Percentiles rank a stretch among this genome's conserved stretches.
Conservation (phyloP, 2,113 vertebrate species). For the Narcine bancroftii region DNA sequence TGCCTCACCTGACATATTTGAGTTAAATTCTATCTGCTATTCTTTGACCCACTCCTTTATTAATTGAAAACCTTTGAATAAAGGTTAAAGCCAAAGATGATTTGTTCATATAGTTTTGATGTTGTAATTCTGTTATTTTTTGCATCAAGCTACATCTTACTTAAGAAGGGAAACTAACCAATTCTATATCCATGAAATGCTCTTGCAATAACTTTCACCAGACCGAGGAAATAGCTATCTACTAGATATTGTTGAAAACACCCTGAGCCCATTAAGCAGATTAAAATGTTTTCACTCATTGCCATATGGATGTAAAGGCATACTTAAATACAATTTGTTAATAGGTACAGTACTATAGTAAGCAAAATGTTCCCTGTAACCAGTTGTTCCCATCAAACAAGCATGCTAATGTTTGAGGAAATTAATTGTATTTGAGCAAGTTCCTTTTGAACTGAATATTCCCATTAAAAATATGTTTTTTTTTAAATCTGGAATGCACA, state of each 20-base stretch:
- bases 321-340: not conserved
- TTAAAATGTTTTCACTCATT: not conserved
- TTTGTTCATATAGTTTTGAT: not conserved
- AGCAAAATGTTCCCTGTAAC: conserved; percentile 33
- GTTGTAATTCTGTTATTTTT: not conserved
- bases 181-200: not conserved
- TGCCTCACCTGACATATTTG: too few relatives aligned
- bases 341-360: conserved; percentile 4
- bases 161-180: not conserved
- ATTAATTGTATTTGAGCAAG: conserved; percentile 31
- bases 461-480: conserved; percentile 33
- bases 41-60: too few relatives aligned
- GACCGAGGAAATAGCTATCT: not conserved
- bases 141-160: not conserved
- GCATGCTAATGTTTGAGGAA: not conserved
- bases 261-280: not conserved
- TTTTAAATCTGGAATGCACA: conserved; percentile 1
- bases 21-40: too few relatives aligned
- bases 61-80: not conserved
- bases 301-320: not conserved
- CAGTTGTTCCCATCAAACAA: conserved; percentile 34
- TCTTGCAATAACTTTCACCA: not conserved
- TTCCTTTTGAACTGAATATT: conserved; percentile 32
- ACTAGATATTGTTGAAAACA: not conserved
- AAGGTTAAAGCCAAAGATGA: too few relatives aligned